Evolutionary conservation across 92 coral and sea anemone genomes (phyloP).

Genomic region (Parazoanthus atlanticus): DNA sequence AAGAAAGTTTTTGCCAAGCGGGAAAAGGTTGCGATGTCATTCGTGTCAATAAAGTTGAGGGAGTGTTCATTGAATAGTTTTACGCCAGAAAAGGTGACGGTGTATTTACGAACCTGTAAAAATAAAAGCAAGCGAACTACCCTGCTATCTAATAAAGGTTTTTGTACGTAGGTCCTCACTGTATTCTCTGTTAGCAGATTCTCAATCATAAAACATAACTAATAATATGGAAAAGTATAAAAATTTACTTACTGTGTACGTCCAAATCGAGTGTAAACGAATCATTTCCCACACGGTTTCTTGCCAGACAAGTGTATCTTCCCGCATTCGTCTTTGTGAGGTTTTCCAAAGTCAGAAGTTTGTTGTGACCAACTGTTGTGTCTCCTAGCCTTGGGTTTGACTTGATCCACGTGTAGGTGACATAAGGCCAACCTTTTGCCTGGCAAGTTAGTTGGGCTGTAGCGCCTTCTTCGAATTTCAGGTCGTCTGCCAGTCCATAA

Average conservation of each 20-base stretch:
- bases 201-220: not conserved
- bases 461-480: not conserved
- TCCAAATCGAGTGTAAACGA: not conserved
- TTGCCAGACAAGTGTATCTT: not conserved
- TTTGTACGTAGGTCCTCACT: too few relatives aligned
- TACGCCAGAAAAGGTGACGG: too few relatives aligned
- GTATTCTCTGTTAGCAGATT: not conserved
- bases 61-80: too few relatives aligned
- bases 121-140: too few relatives aligned
- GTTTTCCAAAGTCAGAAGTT: not conserved
- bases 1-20: too few relatives aligned
- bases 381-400: not conserved
- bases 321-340: not conserved
- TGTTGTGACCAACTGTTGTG: not conserved
- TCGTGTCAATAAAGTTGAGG: too few relatives aligned
- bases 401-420: not conserved
- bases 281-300: not conserved
- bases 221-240: not conserved
- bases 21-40: too few relatives aligned
- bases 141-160: too few relatives aligned
- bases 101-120: too few relatives aligned
- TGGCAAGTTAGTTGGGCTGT: not conserved
- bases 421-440: not conserved
- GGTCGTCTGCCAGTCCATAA: not conserved
- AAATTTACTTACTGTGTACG: not conserved